Percentiles rank a stretch among this genome's conserved stretches.
These are phyloP conservation scores for Noctua janthina DNA, from an alignment of 2,888 invertebrate genomes.

Conservation along the genomic window DNA sequence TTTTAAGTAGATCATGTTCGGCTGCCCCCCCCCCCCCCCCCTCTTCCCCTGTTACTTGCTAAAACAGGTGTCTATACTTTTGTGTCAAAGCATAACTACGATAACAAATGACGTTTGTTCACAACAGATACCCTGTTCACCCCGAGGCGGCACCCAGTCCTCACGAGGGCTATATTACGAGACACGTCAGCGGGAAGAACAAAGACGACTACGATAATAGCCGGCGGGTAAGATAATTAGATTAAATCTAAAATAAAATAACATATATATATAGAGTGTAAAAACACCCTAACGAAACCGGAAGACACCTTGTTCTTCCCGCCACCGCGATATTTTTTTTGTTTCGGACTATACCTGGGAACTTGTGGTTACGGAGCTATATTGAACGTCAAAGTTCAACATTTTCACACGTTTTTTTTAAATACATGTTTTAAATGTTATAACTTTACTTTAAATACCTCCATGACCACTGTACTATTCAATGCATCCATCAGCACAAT, in stretches of 20 bases:
- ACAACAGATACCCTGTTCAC: slow-evolving; percentile 90
- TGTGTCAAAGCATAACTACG: background rate
- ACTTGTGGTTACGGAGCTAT: background rate
- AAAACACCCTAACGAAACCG: background rate
- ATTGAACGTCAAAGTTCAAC: background rate
- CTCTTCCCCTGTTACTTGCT: too few species aligned
- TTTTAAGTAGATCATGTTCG: background rate
- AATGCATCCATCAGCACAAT: too few species aligned
- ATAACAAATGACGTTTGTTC: background rate
- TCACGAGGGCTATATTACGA: slow-evolving; percentile 96
- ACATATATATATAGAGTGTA: background rate
- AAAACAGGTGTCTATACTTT: too few species aligned
- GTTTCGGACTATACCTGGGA: background rate
- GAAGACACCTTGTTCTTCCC: background rate
- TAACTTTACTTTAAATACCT: background rate
- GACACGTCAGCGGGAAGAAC: slow-evolving; percentile 96
- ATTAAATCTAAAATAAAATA: background rate
- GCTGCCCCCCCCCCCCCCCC: background rate
- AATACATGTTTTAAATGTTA: too few species aligned
- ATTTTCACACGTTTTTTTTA: background rate
- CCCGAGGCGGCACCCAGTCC: slow-evolving; percentile 94
- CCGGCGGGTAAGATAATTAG: slow-evolving; percentile 86
- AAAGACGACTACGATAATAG: slow-evolving; percentile 93
- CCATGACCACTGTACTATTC: too few species aligned
- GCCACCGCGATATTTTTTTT: background rate